phyloP scores from a whole-genome alignment of 2,113 vertebrate genomes.

The Calidris pygmaea region DNA sequence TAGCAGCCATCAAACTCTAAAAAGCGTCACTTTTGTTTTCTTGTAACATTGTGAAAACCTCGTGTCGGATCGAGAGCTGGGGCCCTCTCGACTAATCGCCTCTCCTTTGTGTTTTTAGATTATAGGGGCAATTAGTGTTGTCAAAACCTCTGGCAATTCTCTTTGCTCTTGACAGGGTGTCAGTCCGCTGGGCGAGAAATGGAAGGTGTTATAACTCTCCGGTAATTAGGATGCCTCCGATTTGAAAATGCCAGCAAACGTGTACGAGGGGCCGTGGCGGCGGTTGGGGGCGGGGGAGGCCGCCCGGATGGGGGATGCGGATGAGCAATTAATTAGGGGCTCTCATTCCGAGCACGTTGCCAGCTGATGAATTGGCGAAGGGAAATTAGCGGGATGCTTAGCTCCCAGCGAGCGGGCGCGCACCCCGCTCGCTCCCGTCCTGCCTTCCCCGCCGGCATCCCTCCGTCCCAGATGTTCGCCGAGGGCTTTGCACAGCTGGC shows the following conservation, averaged over 20 bases:
- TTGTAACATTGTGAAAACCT: slow-evolving; percentile 77
- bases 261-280: slow-evolving; percentile 16
- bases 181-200: slow-evolving; percentile 74
- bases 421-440: not conserved
- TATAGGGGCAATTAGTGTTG: slow-evolving; percentile 78
- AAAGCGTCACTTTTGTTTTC: slow-evolving; percentile 75
- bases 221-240: slow-evolving; percentile 75
- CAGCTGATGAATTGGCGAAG: slow-evolving; percentile 60
- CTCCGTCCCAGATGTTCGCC: slow-evolving; percentile 10
- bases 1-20: slow-evolving; percentile 76
- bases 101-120: slow-evolving; percentile 78
- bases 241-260: slow-evolving; percentile 72
- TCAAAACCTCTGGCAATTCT: slow-evolving; percentile 78
- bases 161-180: slow-evolving; percentile 77
- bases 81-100: slow-evolving; percentile 76
- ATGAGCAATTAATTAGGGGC: slow-evolving; percentile 69
- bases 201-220: slow-evolving; percentile 77
- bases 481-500: slow-evolving; percentile 7
- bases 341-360: slow-evolving; percentile 69
- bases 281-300: slow-evolving; percentile 32
- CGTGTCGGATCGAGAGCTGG: slow-evolving; percentile 74
- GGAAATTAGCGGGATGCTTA: slow-evolving; percentile 38
- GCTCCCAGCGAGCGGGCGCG: not conserved
- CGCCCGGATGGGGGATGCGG: not conserved
- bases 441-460: not conserved